Conservation (phyloP, 2,113 vertebrate genomes). For the Heptranchias perlo region DNA sequence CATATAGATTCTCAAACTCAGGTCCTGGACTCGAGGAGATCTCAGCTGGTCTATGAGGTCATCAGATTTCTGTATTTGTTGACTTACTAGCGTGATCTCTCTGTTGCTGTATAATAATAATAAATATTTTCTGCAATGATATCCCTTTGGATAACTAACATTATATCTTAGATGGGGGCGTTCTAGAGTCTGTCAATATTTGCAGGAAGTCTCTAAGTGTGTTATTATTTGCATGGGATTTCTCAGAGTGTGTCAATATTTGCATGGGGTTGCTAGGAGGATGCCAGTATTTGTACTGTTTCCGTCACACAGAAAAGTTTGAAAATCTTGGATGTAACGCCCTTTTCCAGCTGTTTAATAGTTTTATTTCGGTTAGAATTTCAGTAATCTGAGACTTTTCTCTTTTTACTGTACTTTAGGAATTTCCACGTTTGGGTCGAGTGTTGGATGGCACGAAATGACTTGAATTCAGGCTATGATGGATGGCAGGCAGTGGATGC, state of each 20-base stretch:
- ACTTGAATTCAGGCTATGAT: conserved; percentile 49
- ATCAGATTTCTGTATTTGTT: background rate
- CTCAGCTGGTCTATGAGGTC: background rate
- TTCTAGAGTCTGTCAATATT: too few relatives aligned
- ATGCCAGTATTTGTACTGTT: background rate
- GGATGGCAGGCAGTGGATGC: conserved; percentile 59
- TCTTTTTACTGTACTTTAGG: conserved; percentile 44
- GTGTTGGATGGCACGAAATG: conserved; percentile 56
- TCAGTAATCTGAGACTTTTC: too few relatives aligned
- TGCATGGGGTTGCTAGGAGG: background rate
- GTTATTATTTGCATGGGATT: background rate
- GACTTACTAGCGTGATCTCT: too few relatives aligned
- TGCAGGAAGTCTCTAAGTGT: too few relatives aligned
- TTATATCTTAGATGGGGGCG: too few relatives aligned
- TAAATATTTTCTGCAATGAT: background rate
- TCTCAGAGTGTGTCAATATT: background rate
- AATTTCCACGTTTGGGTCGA: conserved; percentile 59
- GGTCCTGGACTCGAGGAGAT: background rate
- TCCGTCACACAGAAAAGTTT: background rate
- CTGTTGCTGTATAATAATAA: background rate
- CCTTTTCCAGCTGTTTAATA: background rate
- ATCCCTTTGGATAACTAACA: background rate
- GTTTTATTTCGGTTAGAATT: background rate
- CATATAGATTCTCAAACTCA: background rate
- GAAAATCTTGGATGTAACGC: background rate